Evolutionary conservation across 2,797 vertebrate genomes (phyloP).

Genomic region (Sorex maritimensis): DNA sequence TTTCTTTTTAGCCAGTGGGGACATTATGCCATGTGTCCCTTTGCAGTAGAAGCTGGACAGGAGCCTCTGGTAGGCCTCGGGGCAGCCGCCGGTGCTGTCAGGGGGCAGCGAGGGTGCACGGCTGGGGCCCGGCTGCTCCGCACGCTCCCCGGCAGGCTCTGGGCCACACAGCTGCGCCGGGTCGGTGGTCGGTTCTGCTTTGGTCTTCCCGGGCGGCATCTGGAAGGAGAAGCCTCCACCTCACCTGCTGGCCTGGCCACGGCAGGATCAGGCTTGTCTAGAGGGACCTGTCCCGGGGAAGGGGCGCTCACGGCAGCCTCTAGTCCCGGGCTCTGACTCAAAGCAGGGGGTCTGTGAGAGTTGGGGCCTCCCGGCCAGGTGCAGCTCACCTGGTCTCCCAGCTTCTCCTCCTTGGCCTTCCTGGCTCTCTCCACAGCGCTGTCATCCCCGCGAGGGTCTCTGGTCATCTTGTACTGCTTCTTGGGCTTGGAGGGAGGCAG

Average conservation of each 20-base stretch:
- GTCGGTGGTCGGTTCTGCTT: not conserved
- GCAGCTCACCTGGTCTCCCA: constrained; percentile 88
- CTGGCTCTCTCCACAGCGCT: constrained; percentile 89
- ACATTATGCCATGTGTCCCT: constrained; percentile 93
- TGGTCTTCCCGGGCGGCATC: constrained; percentile 76
- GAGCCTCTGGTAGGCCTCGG: constrained; percentile 89
- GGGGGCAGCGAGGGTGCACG: not conserved
- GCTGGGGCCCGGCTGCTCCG: not conserved
- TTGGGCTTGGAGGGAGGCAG: constrained; percentile 95
- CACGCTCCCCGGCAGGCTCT: not conserved
- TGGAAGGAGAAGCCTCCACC: constrained; percentile 72
- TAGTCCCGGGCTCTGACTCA: not conserved
- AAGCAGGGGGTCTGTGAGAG: rapidly evolving
- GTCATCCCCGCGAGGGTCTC: constrained; percentile 89
- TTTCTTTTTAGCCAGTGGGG: constrained; percentile 97
- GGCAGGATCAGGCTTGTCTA: too few relatives aligned
- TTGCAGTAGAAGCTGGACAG: constrained; percentile 89
- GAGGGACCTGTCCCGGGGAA: not conserved
- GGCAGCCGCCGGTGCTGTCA: constrained; percentile 50
- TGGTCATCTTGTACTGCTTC: constrained; percentile 94
- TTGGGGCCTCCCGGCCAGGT: constrained; percentile 62
- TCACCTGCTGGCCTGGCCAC: not conserved
- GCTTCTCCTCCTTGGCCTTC: constrained; percentile 90
- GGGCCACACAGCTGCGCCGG: not conserved
- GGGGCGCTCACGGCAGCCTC: not conserved